Conservation (phyloP, 2,888 invertebrate species). For the Tanytarsus gracilentus region DNA sequence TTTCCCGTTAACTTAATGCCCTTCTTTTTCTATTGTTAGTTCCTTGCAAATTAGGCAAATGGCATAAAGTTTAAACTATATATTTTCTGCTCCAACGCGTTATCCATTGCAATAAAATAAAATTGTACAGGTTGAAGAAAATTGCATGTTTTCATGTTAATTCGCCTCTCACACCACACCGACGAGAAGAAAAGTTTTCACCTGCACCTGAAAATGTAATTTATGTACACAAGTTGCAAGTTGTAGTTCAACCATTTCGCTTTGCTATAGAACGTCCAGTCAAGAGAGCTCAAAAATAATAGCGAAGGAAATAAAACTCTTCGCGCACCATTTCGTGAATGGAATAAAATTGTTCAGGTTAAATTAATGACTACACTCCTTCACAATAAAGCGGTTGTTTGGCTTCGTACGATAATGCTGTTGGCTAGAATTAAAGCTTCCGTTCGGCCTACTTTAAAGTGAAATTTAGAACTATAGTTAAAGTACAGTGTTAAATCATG, state of each 20-base stretch:
- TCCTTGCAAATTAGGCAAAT: no score
- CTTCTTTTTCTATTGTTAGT: no score
- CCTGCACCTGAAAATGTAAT: no score
- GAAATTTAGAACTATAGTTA: not conserved
- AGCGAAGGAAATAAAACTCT: not conserved
- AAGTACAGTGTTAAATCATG: no score
- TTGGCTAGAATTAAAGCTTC: not conserved
- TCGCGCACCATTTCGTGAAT: not conserved
- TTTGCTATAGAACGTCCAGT: not conserved
- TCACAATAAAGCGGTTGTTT: no score
- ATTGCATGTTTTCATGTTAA: not conserved
- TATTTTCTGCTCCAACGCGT: no score
- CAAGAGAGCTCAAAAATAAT: not conserved
- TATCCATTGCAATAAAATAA: not conserved
- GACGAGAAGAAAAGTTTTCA: no score
- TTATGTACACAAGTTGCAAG: no score
- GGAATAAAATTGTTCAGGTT: not conserved
- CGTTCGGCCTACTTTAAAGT: not conserved
- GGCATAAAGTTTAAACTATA: no score
- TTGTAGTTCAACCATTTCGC: not conserved
- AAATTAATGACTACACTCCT: not conserved
- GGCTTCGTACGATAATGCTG: no score
- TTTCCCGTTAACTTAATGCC: no score
- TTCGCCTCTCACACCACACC: no score
- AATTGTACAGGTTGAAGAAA: not conserved